Conservation (phyloP, 2,888 invertebrate species). For the Melanostoma scalare region DNA sequence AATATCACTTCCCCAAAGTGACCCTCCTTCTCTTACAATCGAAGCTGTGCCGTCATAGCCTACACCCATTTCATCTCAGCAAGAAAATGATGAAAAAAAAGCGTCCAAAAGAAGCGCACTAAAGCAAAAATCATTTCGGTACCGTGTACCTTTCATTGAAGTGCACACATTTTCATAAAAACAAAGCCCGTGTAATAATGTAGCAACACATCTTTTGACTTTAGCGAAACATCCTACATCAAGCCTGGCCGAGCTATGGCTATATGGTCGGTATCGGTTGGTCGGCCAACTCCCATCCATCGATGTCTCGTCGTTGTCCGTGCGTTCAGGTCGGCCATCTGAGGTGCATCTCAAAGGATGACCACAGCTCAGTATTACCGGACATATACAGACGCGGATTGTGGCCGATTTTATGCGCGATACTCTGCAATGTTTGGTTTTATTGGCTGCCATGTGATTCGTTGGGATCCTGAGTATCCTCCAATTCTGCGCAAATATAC, state of each 20-base stretch:
- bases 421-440: slow-evolving; percentile 61
- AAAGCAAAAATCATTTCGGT: slow-evolving; percentile 68
- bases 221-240: slow-evolving; percentile 71
- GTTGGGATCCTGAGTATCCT: slow-evolving; percentile 54
- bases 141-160: slow-evolving; percentile 70
- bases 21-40: slow-evolving; percentile 18
- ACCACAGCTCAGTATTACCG: slow-evolving; percentile 43
- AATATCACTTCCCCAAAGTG: slow-evolving; percentile 56
- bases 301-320: slow-evolving; percentile 51
- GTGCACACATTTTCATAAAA: slow-evolving; percentile 73
- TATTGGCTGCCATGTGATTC: slow-evolving; percentile 72
- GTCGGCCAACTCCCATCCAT: slow-evolving; percentile 65
- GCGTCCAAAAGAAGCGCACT: slow-evolving; percentile 16
- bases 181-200: slow-evolving; percentile 73
- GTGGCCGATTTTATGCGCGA: slow-evolving; percentile 71
- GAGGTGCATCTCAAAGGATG: slow-evolving; percentile 64
- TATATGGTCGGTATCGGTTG: slow-evolving; percentile 1
- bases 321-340: slow-evolving; percentile 53
- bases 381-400: slow-evolving; percentile 69
- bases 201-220: slow-evolving; percentile 73
- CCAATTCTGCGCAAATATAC: slow-evolving; percentile 55
- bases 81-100: not conserved
- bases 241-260: slow-evolving; percentile 5
- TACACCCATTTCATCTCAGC: slow-evolving; percentile 20
- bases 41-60: slow-evolving; percentile 3